Percentiles rank a stretch among this genome's conserved stretches.
These are phyloP conservation scores for Cetoscarus ocellatus DNA, from an alignment of 2,797 vertebrate genomes.

Conservation along the genomic window DNA sequence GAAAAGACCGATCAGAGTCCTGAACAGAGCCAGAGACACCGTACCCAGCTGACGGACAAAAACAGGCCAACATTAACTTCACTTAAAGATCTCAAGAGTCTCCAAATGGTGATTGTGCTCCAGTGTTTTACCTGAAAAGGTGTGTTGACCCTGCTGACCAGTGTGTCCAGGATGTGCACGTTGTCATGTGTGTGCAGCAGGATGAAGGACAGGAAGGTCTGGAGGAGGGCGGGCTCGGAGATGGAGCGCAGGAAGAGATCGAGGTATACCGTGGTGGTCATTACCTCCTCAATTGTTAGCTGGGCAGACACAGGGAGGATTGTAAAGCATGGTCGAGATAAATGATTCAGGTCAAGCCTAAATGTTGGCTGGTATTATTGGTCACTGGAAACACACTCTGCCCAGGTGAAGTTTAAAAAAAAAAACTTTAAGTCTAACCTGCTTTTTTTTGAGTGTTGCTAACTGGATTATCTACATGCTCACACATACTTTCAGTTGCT, in stretches of 20 bases:
- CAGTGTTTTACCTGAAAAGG: slow-evolving; percentile 89
- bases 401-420: too few species aligned
- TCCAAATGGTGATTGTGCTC: neutral
- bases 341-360: neutral
- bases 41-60: slow-evolving; percentile 90
- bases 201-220: slow-evolving; percentile 95
- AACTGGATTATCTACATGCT: too few species aligned
- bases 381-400: too few species aligned
- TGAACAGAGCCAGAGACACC: slow-evolving; percentile 95
- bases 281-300: slow-evolving; percentile 96
- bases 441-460: too few species aligned
- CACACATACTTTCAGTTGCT: too few species aligned
- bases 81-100: too few species aligned
- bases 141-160: slow-evolving; percentile 96
- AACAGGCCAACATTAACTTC: neutral
- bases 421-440: too few species aligned
- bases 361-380: too few species aligned
- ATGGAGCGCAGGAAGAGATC: slow-evolving; percentile 95
- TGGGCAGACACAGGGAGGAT: slow-evolving; percentile 43
- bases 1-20: slow-evolving; percentile 94
- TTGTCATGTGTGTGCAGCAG: slow-evolving; percentile 93
- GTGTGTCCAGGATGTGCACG: slow-evolving; percentile 93
- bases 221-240: slow-evolving; percentile 91
- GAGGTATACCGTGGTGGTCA: slow-evolving; percentile 96
- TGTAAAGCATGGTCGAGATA: neutral